Conservation (phyloP, 2,888 invertebrate genomes). For the Noctuana brunneofusca region DNA sequence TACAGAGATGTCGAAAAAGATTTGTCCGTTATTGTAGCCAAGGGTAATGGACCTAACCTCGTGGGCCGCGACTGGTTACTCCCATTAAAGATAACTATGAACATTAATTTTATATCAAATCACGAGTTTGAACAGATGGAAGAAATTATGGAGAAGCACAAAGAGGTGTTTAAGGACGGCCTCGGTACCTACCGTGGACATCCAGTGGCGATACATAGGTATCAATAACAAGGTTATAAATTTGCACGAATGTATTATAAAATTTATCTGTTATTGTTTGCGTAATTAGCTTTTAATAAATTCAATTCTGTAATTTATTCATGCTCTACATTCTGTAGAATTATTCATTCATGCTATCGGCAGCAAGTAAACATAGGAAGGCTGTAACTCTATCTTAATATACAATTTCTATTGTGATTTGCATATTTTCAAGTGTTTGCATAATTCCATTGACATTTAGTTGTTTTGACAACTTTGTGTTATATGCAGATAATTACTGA, state of each 20-base stretch:
- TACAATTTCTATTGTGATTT: slow-evolving; percentile 11
- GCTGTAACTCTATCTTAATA: slow-evolving; percentile 4
- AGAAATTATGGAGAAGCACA: slow-evolving; percentile 20
- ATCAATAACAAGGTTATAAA: no score
- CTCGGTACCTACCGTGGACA: slow-evolving; percentile 41
- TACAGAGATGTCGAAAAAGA: slow-evolving; percentile 29
- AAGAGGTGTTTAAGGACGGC: slow-evolving; percentile 40
- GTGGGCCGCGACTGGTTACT: slow-evolving; percentile 37
- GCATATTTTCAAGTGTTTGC: no score
- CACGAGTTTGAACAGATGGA: not conserved
- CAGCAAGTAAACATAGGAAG: slow-evolving; percentile 12
- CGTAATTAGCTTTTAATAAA: not conserved
- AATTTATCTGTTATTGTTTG: not conserved
- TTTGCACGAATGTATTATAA: no score
- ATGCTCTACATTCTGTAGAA: slow-evolving; percentile 18
- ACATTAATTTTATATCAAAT: slow-evolving; percentile 24
- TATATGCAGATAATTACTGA: not conserved
- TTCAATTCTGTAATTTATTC: slow-evolving; percentile 22
- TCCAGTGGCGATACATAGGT: slow-evolving; percentile 40
- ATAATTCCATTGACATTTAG: slow-evolving; percentile 20
- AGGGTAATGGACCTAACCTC: slow-evolving; percentile 35
- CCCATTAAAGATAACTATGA: slow-evolving; percentile 34
- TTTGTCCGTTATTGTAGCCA: slow-evolving; percentile 36
- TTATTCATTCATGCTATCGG: slow-evolving; percentile 12
- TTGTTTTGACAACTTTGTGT: not conserved